Conservation (phyloP, 2,888 invertebrate species). For the Dioctria linearis region DNA sequence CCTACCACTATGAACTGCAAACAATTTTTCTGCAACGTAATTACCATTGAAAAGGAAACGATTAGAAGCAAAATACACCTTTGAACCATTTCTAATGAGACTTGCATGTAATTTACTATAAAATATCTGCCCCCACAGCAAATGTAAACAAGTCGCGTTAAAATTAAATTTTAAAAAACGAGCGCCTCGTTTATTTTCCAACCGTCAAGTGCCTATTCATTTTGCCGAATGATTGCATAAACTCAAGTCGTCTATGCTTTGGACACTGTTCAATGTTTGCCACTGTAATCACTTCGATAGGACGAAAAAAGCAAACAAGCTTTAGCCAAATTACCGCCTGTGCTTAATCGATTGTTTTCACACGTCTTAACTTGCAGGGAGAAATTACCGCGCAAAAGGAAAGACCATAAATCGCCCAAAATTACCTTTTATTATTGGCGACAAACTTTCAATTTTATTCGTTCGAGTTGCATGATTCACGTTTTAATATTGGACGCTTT, state of each 20-base stretch:
- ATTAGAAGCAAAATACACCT: slow-evolving; percentile 7
- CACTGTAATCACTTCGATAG: not conserved
- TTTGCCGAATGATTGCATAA: not conserved
- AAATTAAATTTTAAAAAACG: slow-evolving; percentile 30
- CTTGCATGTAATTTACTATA: slow-evolving; percentile 23
- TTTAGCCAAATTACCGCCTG: not conserved
- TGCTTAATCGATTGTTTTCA: slow-evolving; percentile 27
- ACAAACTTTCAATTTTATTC: slow-evolving; percentile 43
- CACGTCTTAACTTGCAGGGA: not conserved
- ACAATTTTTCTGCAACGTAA: slow-evolving; percentile 40
- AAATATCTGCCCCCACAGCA: not conserved
- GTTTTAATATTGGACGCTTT: slow-evolving; percentile 2
- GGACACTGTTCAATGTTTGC: not conserved
- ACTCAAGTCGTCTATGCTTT: not conserved
- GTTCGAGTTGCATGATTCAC: slow-evolving; percentile 10
- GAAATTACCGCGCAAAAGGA: not conserved
- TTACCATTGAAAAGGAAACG: slow-evolving; percentile 23
- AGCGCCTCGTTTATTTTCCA: slow-evolving; percentile 3
- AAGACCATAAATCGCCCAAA: slow-evolving; percentile 9
- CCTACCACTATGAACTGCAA: slow-evolving; percentile 23
- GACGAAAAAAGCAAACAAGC: not conserved
- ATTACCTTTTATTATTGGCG: slow-evolving; percentile 38
- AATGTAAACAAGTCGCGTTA: slow-evolving; percentile 28
- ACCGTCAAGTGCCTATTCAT: slow-evolving; percentile 17
- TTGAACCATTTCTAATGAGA: slow-evolving; percentile 30